Conservation (phyloP, 2,113 vertebrate genomes). For the Butorides virescens region DNA sequence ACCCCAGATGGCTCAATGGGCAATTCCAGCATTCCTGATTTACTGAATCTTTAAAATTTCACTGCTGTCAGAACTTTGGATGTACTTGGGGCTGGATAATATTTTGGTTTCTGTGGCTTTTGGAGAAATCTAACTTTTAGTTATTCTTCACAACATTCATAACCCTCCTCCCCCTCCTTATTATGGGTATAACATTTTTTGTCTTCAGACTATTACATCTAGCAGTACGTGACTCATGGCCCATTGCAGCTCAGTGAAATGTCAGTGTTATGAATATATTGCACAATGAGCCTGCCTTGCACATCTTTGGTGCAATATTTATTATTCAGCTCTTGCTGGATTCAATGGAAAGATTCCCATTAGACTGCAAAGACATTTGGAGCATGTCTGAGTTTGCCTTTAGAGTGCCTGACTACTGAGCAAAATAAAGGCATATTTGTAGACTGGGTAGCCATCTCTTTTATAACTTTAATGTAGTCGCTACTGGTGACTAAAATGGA, state of each 20-base stretch:
- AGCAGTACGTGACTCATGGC: not conserved
- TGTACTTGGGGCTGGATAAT: not conserved
- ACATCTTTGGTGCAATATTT: not conserved
- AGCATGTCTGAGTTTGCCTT: not conserved
- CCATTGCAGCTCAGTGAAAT: not conserved
- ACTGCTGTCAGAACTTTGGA: not conserved
- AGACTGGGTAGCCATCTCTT: not conserved
- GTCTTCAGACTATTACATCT: not conserved
- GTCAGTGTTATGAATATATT: slow-evolving; percentile 9
- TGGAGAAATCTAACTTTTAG: not conserved
- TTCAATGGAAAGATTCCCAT: not conserved
- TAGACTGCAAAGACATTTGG: not conserved
- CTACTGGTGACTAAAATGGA: not conserved
- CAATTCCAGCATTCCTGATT: not conserved
- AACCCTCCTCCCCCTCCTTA: not conserved
- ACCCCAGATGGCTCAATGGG: not conserved
- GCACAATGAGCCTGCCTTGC: not conserved
- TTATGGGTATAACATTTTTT: not conserved
- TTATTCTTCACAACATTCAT: not conserved
- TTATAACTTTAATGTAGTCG: not conserved
- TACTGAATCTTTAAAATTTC: not conserved
- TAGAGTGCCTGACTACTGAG: not conserved
- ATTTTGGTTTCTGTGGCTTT: not conserved
- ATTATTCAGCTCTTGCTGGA: not conserved
- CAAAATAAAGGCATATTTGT: not conserved